Base-by-base conservation (phyloP, 2,888 invertebrate species). In the Caenorhabditis angaria region DNA sequence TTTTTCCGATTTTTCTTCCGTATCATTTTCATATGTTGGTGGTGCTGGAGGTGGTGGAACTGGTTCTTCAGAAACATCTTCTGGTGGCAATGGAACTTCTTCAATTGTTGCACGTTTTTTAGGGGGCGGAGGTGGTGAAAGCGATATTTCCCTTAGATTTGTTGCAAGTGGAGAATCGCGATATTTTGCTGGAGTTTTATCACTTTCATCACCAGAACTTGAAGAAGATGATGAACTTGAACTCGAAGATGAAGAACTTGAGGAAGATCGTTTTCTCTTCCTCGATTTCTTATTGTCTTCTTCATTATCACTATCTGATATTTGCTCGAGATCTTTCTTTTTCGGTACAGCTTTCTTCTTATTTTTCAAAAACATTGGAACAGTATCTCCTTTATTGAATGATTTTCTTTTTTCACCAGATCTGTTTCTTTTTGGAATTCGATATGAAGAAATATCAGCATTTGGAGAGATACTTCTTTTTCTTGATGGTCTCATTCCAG, bases 181-280 rank as follows among this genome's bases (percentile, higher is more conserved):
- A 51, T 68, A 68, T 51, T 63, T 68, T n/a, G 68, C 68, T 6
- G 68, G 68, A 6, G 65, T 28, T 6, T 24, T 35, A 14, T 41
- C 41, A 41, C 41, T 41, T 41, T 41, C 41, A 12, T 41, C 41
- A 2, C 18, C 54, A 2, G 68, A 63, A 28, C 54, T 54, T 27
- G n/a, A 22, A 2, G 69, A 64, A 14, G 59, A 12, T 2, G 63
- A 63, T n/a, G 65, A 65, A 59, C 20, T 28, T 12, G 59, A 59
- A 18, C 27, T 54, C 25, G 27, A 54, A 54, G 51, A 51, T 24
- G 51, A 58, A 14, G 55, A 58, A n/a, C 32, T n/a, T 22, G 57
- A 65, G 6, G 59, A 65, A 22, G 4, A 18, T 24, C 51, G n/a
- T 29, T 29, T 8, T 32, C 29, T n/a, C 32, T 56, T 56, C 6